These are phyloP conservation scores for Paguma larvata DNA, from an alignment of 2,797 vertebrate species.

Conservation along the genomic window DNA sequence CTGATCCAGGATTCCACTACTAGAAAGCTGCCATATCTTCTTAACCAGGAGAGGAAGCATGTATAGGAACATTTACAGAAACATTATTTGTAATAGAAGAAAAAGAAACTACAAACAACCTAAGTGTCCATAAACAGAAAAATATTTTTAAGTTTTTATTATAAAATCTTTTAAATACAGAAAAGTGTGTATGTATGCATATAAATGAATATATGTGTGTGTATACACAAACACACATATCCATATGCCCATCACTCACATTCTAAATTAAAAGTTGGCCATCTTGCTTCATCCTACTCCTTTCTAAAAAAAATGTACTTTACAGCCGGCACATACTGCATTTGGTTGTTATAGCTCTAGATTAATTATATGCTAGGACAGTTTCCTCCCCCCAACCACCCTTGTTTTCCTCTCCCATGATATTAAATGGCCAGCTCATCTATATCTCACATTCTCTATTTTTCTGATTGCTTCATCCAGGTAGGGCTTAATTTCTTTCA, in stretches of 20 bases:
- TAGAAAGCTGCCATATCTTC: background rate
- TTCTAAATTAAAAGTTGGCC: slow-evolving; percentile 45
- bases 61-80: background rate
- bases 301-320: background rate
- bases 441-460: background rate
- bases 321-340: background rate
- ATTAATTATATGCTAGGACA: background rate
- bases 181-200: background rate
- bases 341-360: background rate
- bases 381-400: background rate
- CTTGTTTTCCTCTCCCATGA: background rate
- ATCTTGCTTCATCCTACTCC: slow-evolving; percentile 21
- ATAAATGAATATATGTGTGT: background rate
- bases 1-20: background rate
- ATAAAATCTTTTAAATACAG: background rate
- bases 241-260: background rate
- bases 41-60: background rate
- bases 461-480: background rate
- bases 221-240: background rate
- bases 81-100: background rate
- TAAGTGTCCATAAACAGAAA: slow-evolving; percentile 26
- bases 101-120: background rate
- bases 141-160: background rate
- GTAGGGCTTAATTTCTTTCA: background rate
- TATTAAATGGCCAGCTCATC: background rate